Base-by-base conservation (phyloP, 2,113 vertebrate genomes). In the Lathamus discolor region DNA sequence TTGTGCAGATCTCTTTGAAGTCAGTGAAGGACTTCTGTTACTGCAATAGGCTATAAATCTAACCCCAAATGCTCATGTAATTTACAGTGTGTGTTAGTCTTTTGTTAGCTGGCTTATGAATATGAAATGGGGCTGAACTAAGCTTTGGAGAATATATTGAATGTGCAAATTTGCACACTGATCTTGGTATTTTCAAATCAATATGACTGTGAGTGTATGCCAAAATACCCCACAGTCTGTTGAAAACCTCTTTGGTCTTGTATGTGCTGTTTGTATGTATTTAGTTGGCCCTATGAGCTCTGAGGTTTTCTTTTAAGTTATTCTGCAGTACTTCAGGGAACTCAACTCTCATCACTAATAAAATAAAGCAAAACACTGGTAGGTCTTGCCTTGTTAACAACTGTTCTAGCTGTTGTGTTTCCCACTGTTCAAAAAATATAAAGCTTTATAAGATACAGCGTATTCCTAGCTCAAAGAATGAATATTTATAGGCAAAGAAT, bases 401-500 rank as follows among this genome's bases (percentile, higher is more conserved):
- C 80, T 87, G 59, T 64, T 92, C 44, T 92, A 92, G 79, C 41
- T 67, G 33, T 82, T 91, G 51, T 76, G 35, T 78, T 95, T 92
- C 76, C 54, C 52, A 82, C 59, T 82, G 70, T 67, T 92, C 27
- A 72, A 44, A 88, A 95, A 85, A 15, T 43, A 91, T 33, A 92
- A 95, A 86, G 44, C 20, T 63, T 90, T 88, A 61, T 90, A 92
- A 94, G 70, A 55, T 48, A 81, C 66, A 95, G 49, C 54, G 43
- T 92, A 84, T 90, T 96, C 86, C 86, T 89, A 73, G 52, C 87
- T 66, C 67, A 85, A 69, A 73, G 43, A 13, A 85, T 94, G 79
- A 95, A 74, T 96, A 91, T 97, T 96, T 92, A 83, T 81, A 82
- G 86, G 39, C 85, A 77, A 88, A 79, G 79, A 84, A 72, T 89